Evolutionary conservation across 2,797 vertebrate genomes (phyloP), one percentile per base, ranked within the genome.

Genomic region (Acanthornis magna): DNA sequence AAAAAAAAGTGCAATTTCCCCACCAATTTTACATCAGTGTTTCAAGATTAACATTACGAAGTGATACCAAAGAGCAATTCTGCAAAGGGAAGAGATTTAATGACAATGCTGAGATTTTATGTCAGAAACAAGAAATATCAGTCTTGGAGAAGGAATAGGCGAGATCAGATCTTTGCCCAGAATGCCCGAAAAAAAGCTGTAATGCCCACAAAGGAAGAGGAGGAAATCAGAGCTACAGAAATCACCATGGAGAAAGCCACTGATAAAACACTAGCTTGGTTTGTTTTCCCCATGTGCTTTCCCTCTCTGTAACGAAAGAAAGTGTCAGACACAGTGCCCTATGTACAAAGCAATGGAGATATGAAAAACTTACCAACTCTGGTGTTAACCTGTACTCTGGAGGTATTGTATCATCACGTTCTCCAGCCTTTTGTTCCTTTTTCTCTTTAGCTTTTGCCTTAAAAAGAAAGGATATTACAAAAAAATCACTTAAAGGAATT

Each of bases 391-490:
- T 97, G 76, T 97, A 98, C 4, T 97, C 97, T 20, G 95, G 86
- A 9, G 98, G 98, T 78, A 98, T 84, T 0, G 97, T 96, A 67
- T 97, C 97, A 1, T 98, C 97, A 47, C 15, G 91, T 51, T 98
- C 98, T 36, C 98, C 98, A 78, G 91, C 40, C 80, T 97, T 98
- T 45, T 96, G 40, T 27, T 96, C 73, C 72, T 96, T 97, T 78
- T 95, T 97, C 93, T 98, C 97, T 96, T 96, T 97, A 55, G 96
- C 76, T 91, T 98, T 98, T 95, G 95, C 89, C 98, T 98, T 89
- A 71, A 16, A 80, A 62, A 51, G 7, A 91, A 91, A 30, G 7
- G 40, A 55, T 3, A 62, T 32, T 73, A 47, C 61, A 80, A 61
- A 23, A 27, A 15, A 10, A 14, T 9, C 32, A 89, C 32, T 22